Evolutionary conservation across 1,140 invertebrate species (phyloP).

Genomic region (Apis dorsata): DNA sequence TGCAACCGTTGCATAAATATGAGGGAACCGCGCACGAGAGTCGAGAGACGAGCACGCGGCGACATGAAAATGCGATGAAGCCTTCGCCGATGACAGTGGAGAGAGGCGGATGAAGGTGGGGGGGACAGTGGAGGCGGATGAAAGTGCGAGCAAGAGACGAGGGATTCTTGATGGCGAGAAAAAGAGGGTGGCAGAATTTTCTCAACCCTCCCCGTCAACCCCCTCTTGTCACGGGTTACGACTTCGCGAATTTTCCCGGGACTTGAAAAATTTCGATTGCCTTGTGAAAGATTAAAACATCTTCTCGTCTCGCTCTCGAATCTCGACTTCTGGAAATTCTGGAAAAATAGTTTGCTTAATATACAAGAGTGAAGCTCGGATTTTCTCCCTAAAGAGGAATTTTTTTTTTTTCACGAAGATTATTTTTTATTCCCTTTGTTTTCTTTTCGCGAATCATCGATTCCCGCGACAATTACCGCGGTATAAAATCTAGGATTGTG

Average conservation of each 20-base stretch:
- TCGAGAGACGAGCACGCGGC: conserved; percentile 54
- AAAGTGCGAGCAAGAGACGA: neutral
- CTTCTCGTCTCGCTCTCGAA: neutral
- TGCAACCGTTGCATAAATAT: conserved; percentile 68
- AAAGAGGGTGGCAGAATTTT: conserved; percentile 15
- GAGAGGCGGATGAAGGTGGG: conserved; percentile 12
- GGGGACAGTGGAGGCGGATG: neutral
- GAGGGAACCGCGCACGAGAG: conserved; percentile 47
- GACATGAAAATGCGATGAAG: conserved; percentile 69
- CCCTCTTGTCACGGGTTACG: neutral
- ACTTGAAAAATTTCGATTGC: neutral
- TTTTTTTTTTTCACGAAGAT: too few relatives aligned
- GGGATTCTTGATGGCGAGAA: neutral
- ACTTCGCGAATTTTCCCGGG: conserved; percentile 18
- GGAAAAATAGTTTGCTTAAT: too few relatives aligned
- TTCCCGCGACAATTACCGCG: conserved; percentile 27
- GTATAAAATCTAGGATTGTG: conserved; percentile 48
- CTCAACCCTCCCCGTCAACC: conserved; percentile 16
- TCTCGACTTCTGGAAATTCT: neutral
- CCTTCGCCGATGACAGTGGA: conserved; percentile 56
- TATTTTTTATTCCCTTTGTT: neutral
- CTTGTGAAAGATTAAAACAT: conserved; percentile 8
- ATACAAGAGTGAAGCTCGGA: too few relatives aligned
- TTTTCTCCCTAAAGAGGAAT: too few relatives aligned
- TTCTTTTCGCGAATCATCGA: neutral